Evolutionary conservation across 2,888 invertebrate species (phyloP), one percentile per base, ranked within the genome.

Genomic region (Nebria salina): DNA sequence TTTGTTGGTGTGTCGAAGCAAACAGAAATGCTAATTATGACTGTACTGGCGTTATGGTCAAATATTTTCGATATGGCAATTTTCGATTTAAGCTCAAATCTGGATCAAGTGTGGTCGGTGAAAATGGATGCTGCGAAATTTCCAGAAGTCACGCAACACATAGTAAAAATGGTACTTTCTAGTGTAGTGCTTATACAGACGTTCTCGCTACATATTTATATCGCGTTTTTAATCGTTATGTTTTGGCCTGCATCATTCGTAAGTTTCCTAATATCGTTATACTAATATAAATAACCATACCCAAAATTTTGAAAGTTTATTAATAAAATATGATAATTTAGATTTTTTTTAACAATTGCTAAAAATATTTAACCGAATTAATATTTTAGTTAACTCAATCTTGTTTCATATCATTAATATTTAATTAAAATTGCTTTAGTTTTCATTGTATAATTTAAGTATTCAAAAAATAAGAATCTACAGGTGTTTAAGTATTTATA

Each of bases 201-300:
- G 81, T 91, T 91, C 85, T 91, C 91, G 0, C 89, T 91, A 66
- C 91, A 92, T 85, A 87, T 91, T 5, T 91, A 91, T 85, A 87
- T 92, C 26, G 91, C 91, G 1, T 87, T 91, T 9, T 92, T 91
- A 84, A 90, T 92, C 81, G 90, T 91, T 5, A 88, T 92, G 81
- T 86, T 92, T 5, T 92, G 92, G 87, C 92, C 92, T 64, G 89
- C 90, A 0, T 90, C 91, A 84, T 87, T 91, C 89, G 92, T 92
- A 86, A 86, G 87, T 86, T 83, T 34, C 2, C 9, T 77, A 42
- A 65, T 79, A 13, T 74, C 5, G n/a, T 72, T 11, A 6, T 72
- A 34, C 43, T n/a, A 75, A 13, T 2, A 1, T 75, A 15, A 43
- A 1, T 9, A 34, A 2, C 5, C 34, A 5, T 26, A 34, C 3